Percentiles rank a stretch among this genome's conserved stretches.
These are phyloP conservation scores for Lepidotrigona ventralis DNA, from an alignment of 1,140 invertebrate genomes.

Conservation along the genomic window DNA sequence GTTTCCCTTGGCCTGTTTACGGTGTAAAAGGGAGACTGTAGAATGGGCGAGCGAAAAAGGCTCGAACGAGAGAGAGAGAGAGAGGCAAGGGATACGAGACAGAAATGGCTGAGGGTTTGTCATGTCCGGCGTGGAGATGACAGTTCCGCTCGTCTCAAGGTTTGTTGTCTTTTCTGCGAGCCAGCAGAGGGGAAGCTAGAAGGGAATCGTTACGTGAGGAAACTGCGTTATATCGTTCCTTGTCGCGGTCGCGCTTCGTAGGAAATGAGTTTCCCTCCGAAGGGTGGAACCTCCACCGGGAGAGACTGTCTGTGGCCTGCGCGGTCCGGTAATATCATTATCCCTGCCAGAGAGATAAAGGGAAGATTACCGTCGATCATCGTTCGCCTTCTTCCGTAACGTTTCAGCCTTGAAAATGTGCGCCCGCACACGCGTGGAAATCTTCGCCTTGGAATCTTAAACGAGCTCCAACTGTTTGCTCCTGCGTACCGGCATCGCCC, in stretches of 20 bases:
- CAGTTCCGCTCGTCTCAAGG: constrained; percentile 73
- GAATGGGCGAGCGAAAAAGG: background rate
- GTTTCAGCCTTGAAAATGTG: constrained; percentile 2
- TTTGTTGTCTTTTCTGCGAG: constrained; percentile 64
- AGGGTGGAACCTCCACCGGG: background rate
- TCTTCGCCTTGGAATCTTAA: background rate
- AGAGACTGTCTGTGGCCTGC: background rate
- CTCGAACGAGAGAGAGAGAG: constrained; percentile 1
- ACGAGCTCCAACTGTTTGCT: background rate
- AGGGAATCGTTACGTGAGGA: constrained; percentile 69
- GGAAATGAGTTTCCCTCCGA: constrained; percentile 61
- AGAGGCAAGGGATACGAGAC: constrained; percentile 25
- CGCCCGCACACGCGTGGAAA: background rate
- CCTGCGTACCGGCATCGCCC: background rate
- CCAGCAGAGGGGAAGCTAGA: constrained; percentile 3
- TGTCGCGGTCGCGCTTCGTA: background rate
- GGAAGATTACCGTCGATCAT: constrained; percentile 43
- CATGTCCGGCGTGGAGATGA: constrained; percentile 75
- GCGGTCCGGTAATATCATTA: constrained; percentile 53
- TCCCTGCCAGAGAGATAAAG: constrained; percentile 43
- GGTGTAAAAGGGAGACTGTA: constrained; percentile 29
- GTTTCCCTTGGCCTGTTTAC: background rate
- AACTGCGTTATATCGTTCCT: constrained; percentile 65
- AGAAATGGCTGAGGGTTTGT: constrained; percentile 66
- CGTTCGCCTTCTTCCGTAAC: background rate